Conservation (phyloP, 2,888 invertebrate genomes). For the Dastarcus helophoroides region DNA sequence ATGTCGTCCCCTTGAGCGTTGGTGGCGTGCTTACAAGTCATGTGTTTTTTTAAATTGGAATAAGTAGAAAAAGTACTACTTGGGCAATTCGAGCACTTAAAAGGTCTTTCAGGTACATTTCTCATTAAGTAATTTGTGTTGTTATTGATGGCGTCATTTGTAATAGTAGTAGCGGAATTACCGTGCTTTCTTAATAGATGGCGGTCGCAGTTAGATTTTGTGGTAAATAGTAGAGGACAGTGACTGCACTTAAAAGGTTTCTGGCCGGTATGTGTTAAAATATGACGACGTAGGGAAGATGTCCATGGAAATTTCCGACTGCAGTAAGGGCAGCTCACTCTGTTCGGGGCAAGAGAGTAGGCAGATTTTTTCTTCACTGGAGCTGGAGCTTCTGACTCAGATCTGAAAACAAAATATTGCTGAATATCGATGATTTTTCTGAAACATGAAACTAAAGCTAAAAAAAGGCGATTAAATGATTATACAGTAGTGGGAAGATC, state of each 20-base stretch:
- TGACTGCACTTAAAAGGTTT: conserved; percentile 93
- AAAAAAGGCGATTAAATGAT: too few relatives aligned
- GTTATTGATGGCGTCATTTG: conserved; percentile 23
- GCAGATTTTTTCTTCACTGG: conserved; percentile 81
- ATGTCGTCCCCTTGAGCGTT: conserved; percentile 35
- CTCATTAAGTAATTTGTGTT: conserved; percentile 43
- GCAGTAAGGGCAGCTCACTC: conserved; percentile 89
- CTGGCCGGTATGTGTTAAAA: conserved; percentile 90
- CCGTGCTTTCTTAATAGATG: conserved; percentile 84
- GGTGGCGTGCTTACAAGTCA: conserved; percentile 56
- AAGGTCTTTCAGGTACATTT: conserved; percentile 65
- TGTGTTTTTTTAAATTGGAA: conserved; percentile 69
- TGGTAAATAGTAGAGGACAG: conserved; percentile 88
- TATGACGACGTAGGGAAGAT: conserved; percentile 87
- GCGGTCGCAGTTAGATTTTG: conserved; percentile 94
- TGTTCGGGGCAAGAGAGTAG: conserved; percentile 88
- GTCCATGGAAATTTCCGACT: conserved; percentile 94
- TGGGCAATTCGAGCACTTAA: conserved; percentile 69
- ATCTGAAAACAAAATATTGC: conserved; percentile 39
- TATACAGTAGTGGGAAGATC: too few relatives aligned
- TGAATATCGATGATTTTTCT: too few relatives aligned
- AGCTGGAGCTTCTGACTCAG: conserved; percentile 48
- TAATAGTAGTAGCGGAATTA: conserved; percentile 37
- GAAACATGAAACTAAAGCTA: too few relatives aligned
- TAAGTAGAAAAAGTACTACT: conserved; percentile 72